Conservation (phyloP, 2,888 invertebrate species). For the Eupeodes luniger region DNA sequence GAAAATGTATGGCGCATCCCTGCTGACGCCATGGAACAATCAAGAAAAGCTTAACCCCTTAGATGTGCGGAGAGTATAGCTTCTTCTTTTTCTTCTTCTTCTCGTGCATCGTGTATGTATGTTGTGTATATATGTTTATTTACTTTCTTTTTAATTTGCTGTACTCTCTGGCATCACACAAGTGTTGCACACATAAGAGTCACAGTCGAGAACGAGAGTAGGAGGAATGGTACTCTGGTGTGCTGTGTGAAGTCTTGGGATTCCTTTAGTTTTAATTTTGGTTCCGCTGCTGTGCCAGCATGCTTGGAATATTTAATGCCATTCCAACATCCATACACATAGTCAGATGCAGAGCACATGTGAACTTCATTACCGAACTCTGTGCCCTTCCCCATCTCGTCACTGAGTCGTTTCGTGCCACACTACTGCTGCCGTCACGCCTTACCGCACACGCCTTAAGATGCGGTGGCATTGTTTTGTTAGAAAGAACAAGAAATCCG, state of each 20-base stretch:
- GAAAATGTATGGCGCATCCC: not conserved
- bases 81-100: not conserved
- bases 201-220: too few species aligned
- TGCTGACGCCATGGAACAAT: constrained; percentile 42
- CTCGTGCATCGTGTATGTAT: not conserved
- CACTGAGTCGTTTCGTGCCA: not conserved
- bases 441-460: not conserved
- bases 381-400: not conserved
- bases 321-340: constrained; percentile 11
- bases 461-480: constrained; percentile 36
- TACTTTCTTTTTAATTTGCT: constrained; percentile 12
- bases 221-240: not conserved
- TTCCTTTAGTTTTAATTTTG: constrained; percentile 27
- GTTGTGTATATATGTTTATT: not conserved
- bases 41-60: constrained; percentile 29
- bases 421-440: not conserved
- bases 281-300: constrained; percentile 34
- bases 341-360: constrained; percentile 6
- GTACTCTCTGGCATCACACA: not conserved
- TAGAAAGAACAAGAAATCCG: constrained; percentile 28
- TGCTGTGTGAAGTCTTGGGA: constrained; percentile 4
- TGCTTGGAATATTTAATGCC: constrained; percentile 61
- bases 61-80: not conserved
- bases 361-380: constrained; percentile 54
- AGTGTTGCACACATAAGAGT: constrained; percentile 21